These are phyloP conservation scores for Oreamnos americanus DNA, from an alignment of 2,113 vertebrate genomes.

Conservation along the genomic window DNA sequence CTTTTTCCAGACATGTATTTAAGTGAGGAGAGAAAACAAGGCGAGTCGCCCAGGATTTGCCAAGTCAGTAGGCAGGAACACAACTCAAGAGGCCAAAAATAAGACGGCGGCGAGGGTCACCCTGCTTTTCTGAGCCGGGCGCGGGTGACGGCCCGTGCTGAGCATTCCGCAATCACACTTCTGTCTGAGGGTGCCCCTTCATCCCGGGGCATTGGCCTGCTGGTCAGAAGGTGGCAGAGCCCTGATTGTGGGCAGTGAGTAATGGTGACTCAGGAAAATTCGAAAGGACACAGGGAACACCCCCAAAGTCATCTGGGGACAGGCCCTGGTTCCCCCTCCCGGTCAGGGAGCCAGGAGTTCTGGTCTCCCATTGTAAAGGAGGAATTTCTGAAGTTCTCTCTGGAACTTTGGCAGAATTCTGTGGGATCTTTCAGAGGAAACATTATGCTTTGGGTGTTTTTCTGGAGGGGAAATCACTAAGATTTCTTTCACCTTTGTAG, in stretches of 20 bases:
- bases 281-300: conserved; percentile 47
- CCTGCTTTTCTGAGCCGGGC: not conserved
- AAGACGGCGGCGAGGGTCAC: not conserved
- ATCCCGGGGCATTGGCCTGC: not conserved
- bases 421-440: conserved; percentile 1
- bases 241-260: conserved; percentile 28
- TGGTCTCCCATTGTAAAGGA: not conserved
- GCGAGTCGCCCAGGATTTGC: conserved; percentile 4
- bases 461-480: not conserved
- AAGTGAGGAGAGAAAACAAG: conserved; percentile 61
- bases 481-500: not conserved
- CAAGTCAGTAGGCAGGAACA: conserved; percentile 45
- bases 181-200: not conserved
- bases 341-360: not conserved
- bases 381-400: conserved; percentile 39
- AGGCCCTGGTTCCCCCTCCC: conserved; percentile 43
- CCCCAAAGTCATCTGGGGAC: conserved; percentile 41
- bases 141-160: accelerated
- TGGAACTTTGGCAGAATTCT: conserved; percentile 45
- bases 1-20: conserved; percentile 62
- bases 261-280: conserved; percentile 60
- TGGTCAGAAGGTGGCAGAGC: not conserved
- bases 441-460: not conserved
- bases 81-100: conserved; percentile 3
- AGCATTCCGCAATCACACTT: not conserved